phyloP scores from a whole-genome alignment of 2,888 invertebrate genomes.

The Oscheius sp. region DNA sequence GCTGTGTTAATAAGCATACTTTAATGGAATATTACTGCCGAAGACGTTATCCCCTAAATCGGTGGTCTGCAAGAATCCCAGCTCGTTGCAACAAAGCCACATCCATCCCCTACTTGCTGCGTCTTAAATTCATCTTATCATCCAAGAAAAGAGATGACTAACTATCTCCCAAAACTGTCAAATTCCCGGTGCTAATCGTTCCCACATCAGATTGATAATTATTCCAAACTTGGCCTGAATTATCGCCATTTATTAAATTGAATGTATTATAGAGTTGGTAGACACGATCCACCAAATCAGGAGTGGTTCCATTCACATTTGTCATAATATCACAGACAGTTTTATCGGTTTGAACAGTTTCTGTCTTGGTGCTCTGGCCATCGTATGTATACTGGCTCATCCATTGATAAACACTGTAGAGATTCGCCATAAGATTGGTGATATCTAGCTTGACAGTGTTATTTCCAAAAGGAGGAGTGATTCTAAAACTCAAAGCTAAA shows the following conservation, averaged over 20 bases:
- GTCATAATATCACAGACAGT: conserved; percentile 54
- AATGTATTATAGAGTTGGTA: conserved; percentile 40
- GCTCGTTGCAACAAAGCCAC: conserved; percentile 64
- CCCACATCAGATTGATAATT: conserved; percentile 25
- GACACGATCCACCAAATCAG: conserved; percentile 32
- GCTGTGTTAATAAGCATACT: conserved; percentile 27
- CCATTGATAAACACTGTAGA: conserved; percentile 60
- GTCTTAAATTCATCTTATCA: neutral
- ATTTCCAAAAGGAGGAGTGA: conserved; percentile 48
- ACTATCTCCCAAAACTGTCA: conserved; percentile 17
- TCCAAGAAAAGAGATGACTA: neutral
- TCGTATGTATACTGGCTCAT: conserved; percentile 67
- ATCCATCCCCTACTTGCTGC: conserved; percentile 43
- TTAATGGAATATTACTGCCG: conserved; percentile 51
- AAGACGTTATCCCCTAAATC: conserved; percentile 55
- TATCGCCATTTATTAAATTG: conserved; percentile 19
- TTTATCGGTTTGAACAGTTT: conserved; percentile 40
- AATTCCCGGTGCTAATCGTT: neutral
- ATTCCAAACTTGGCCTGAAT: conserved; percentile 14
- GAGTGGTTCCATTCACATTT: conserved; percentile 17
- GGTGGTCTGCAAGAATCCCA: conserved; percentile 62
- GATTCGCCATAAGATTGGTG: conserved; percentile 58
- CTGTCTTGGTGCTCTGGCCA: conserved; percentile 50
- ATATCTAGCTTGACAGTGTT: conserved; percentile 53
- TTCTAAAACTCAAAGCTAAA: conserved; percentile 35